A percentile compares a stretch with the other conserved stretches of the same genome.
These are phyloP conservation scores for Cygnus atratus DNA, from an alignment of 2,113 vertebrate genomes.

Conservation along the genomic window DNA sequence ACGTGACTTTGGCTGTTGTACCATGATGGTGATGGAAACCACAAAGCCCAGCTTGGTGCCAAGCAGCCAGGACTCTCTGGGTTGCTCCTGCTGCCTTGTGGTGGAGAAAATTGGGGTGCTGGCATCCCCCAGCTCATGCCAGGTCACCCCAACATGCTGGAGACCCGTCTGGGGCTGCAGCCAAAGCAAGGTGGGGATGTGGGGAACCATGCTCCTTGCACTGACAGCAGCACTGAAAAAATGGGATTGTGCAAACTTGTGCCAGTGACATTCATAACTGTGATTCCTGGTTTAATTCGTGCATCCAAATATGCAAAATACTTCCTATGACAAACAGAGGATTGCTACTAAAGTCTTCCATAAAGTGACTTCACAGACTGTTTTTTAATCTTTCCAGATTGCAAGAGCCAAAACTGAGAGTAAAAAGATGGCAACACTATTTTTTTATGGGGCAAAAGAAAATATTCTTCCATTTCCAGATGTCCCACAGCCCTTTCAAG, in stretches of 20 bases:
- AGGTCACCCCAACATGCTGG: neutral
- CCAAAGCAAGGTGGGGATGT: neutral
- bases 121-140: neutral
- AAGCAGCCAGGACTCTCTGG: neutral
- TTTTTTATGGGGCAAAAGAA: slow-evolving; percentile 3
- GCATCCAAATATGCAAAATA: slow-evolving; percentile 16
- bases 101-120: neutral
- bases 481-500: slow-evolving; percentile 4
- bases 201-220: rapidly evolving
- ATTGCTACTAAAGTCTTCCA: slow-evolving; percentile 20
- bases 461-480: slow-evolving; percentile 28
- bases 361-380: slow-evolving; percentile 5
- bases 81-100: neutral
- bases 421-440: neutral
- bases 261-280: neutral
- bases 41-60: neutral
- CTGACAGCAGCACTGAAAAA: neutral
- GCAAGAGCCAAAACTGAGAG: neutral
- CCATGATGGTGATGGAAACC: neutral
- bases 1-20: neutral
- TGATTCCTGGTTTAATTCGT: neutral
- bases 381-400: neutral
- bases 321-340: neutral
- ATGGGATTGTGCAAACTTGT: neutral
- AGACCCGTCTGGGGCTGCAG: neutral